Base-by-base conservation (phyloP, 2,888 invertebrate genomes). In the Athalia rosae region DNA sequence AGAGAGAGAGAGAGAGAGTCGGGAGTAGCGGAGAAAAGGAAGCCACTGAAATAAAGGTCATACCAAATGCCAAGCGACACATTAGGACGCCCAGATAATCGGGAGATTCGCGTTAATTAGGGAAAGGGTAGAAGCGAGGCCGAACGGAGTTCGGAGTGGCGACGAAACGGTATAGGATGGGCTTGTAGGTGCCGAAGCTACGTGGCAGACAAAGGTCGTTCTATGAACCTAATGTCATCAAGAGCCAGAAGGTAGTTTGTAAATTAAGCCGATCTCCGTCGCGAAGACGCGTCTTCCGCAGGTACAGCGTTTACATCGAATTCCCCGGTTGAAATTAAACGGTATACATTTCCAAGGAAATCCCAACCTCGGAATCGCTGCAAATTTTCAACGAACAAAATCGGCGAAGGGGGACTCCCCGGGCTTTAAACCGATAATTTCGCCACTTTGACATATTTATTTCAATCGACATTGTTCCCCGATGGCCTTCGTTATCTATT, bases 51-150 rank as follows among this genome's bases (percentile, higher is more conserved):
- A 71, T 66, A 79, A 80, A 78, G 79, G 78, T 80, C 77, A 73
- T 61, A 76, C 56, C 76, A 79, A 80, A 78, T 80, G 78, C 74
- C 78, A 62, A 76, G 79, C 13, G 77, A 45, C 50, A 53, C 69
- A 45, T 78, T 77, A 73, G 80, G 77, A 79, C 78, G 71, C 78
- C 79, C 78, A 77, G 79, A 79, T 79, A 77, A 80, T 80, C 78
- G 80, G 78, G 77, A 67, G 77, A 80, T 86, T 82, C 83, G 82
- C 83, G 76, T 77, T 79, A 79, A 80, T 79, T 80, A 80, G 79
- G 78, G 74, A 77, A 80, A 80, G 79, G 79, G 79, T 79, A 73
- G 78, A 78, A 76, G 76, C 56, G 58, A 76, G 74, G 58, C 77
- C 76, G 77, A 67, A 77, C 74, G 76, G 76, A 79, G 71, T 61